These are phyloP conservation scores for Oryzias sinensis DNA, from an alignment of 2,797 vertebrate species.

Conservation along the genomic window DNA sequence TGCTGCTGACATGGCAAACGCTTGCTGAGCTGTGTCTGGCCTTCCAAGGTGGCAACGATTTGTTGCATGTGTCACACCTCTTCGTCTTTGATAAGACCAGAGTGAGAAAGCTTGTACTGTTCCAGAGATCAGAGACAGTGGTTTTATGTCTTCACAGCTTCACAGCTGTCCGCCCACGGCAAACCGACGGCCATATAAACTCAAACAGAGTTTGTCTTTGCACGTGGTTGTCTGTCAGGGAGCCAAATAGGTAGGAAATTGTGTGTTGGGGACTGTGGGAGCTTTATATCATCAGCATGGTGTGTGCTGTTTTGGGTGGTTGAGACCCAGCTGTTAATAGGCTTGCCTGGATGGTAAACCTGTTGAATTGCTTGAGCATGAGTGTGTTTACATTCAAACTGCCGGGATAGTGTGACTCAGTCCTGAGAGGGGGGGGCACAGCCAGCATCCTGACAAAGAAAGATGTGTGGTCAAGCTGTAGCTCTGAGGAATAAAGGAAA, in stretches of 20 bases:
- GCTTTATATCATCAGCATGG: constrained; percentile 17
- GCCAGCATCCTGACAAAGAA: constrained; percentile 11
- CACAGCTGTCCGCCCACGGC: constrained; percentile 46
- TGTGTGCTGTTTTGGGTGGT: constrained; percentile 58
- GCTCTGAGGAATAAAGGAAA: constrained; percentile 64
- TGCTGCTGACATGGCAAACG: constrained; percentile 6
- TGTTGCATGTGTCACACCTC: constrained; percentile 29
- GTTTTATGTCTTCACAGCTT: constrained; percentile 41
- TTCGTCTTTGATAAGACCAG: constrained; percentile 28
- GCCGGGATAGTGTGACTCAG: constrained; percentile 54
- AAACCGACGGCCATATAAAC: constrained; percentile 18
- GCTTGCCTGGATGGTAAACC: constrained; percentile 26
- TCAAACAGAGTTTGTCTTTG: constrained; percentile 50
- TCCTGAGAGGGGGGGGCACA: constrained; percentile 9
- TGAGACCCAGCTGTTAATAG: constrained; percentile 53
- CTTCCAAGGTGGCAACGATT: constrained; percentile 36
- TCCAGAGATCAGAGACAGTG: constrained; percentile 61
- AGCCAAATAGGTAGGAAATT: constrained; percentile 54
- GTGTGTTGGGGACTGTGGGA: constrained; percentile 18
- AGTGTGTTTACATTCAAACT: constrained; percentile 68
- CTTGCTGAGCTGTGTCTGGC: constrained; percentile 28
- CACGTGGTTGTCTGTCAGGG: constrained; percentile 44
- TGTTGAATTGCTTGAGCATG: constrained; percentile 49
- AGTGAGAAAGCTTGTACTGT: constrained; percentile 51
- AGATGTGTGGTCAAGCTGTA: constrained; percentile 17